These are phyloP conservation scores for Amorpha juglandis DNA, from an alignment of 2,888 invertebrate genomes.

Conservation along the genomic window DNA sequence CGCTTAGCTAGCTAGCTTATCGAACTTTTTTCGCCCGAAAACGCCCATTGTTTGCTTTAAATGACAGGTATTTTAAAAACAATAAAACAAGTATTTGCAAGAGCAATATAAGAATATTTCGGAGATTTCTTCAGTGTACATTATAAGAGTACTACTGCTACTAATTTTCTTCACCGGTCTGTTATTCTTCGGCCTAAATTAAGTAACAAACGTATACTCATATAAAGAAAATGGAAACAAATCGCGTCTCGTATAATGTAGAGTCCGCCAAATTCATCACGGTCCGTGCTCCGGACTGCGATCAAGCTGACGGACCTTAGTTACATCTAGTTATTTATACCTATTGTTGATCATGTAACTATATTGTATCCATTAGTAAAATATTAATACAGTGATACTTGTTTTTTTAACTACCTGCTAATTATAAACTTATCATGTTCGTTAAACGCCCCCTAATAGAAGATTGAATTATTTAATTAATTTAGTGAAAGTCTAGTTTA, in stretches of 20 bases:
- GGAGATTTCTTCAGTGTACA: too few species aligned
- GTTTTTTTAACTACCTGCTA: constrained; percentile 37
- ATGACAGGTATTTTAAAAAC: too few species aligned
- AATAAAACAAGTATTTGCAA: too few species aligned
- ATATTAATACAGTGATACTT: constrained; percentile 58
- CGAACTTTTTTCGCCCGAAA: too few species aligned
- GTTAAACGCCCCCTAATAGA: too few species aligned
- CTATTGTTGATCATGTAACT: constrained; percentile 79
- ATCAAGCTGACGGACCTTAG: constrained; percentile 40
- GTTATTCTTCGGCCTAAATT: constrained; percentile 8
- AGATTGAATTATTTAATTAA: too few species aligned
- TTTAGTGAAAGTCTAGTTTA: too few species aligned
- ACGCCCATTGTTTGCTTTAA: too few species aligned
- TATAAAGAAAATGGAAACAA: constrained; percentile 8
- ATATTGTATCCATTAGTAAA: constrained; percentile 80
- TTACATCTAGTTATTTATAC: constrained; percentile 72
- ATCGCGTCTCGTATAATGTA: constrained; percentile 12
- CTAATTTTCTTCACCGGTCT: neutral
- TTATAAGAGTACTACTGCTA: too few species aligned
- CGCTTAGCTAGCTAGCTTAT: too few species aligned
- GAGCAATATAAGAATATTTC: too few species aligned
- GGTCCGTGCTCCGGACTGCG: constrained; percentile 1
- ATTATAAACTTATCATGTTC: too few species aligned
- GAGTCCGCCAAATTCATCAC: constrained; percentile 5
- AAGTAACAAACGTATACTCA: constrained; percentile 10